These are phyloP conservation scores for Sparus aurata DNA, from an alignment of 2,797 vertebrate species.

Conservation along the genomic window DNA sequence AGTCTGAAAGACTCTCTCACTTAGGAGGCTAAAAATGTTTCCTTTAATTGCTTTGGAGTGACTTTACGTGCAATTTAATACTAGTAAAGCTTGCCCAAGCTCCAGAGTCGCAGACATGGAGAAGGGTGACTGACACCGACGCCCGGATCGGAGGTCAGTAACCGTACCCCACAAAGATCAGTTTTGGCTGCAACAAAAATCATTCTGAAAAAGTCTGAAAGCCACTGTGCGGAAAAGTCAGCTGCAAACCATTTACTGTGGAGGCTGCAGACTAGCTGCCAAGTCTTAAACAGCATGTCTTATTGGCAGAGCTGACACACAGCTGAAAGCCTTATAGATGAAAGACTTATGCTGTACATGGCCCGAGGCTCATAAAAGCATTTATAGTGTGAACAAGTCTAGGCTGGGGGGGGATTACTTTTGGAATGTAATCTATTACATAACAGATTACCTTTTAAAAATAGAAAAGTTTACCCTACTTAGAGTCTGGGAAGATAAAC, in stretches of 20 bases:
- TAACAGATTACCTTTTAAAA: constrained; percentile 58
- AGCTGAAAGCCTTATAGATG: constrained; percentile 78
- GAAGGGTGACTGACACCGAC: constrained; percentile 41
- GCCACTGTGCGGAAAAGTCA: constrained; percentile 70
- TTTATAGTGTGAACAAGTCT: constrained; percentile 69
- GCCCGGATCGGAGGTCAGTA: constrained; percentile 42
- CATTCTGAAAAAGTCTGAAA: constrained; percentile 67
- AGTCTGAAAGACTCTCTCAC: constrained; percentile 13
- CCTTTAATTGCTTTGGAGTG: constrained; percentile 29
- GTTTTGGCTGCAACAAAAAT: constrained; percentile 64
- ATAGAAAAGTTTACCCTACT: neutral
- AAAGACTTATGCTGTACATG: constrained; percentile 71
- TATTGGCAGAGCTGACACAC: constrained; percentile 72
- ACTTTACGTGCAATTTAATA: constrained; percentile 8
- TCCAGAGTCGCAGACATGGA: constrained; percentile 1
- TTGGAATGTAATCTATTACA: constrained; percentile 70
- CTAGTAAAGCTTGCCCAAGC: constrained; percentile 3
- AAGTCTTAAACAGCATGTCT: constrained; percentile 79
- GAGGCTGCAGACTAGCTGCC: constrained; percentile 71
- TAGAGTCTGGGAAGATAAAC: constrained; percentile 24
- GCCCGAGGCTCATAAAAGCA: constrained; percentile 70
- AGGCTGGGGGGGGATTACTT: constrained; percentile 55
- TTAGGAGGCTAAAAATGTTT: constrained; percentile 4
- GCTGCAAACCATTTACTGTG: constrained; percentile 78
- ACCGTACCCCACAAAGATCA: constrained; percentile 51